Conservation (phyloP, 1,140 invertebrate genomes). For the Leguminivora glycinivorella region DNA sequence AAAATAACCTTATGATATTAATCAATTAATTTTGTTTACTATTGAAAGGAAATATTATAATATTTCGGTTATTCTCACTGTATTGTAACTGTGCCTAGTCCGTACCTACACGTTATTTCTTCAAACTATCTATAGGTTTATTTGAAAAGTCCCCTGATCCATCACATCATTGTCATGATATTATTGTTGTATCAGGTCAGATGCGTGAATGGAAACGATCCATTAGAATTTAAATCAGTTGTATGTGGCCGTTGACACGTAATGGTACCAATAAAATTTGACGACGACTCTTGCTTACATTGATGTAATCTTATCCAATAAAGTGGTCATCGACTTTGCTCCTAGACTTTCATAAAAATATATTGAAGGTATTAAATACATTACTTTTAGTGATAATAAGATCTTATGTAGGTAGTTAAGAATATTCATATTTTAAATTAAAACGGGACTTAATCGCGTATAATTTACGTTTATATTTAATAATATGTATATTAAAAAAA, state of each 20-base stretch:
- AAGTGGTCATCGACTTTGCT: conserved; percentile 18
- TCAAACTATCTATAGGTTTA: background rate
- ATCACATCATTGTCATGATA: background rate
- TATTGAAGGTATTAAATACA: background rate
- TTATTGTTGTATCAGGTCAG: no score
- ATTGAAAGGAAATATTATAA: no score
- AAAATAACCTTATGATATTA: no score
- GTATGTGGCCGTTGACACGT: conserved; percentile 17
- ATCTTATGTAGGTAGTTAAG: no score
- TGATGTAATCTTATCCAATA: conserved; percentile 10
- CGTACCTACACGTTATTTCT: background rate
- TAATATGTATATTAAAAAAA: no score
- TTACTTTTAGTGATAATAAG: background rate
- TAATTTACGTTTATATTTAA: no score
- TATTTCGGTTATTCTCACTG: background rate
- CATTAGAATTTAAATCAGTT: conserved; percentile 12
- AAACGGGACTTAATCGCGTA: no score
- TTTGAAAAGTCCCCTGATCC: background rate
- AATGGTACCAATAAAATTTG: conserved; percentile 9
- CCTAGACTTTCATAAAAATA: background rate
- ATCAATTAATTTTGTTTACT: no score
- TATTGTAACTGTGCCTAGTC: background rate
- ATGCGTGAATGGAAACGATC: background rate
- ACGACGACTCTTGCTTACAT: background rate
- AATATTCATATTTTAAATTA: no score